Evolutionary conservation across 2,797 vertebrate genomes (phyloP), one percentile per base, ranked within the genome.

Genomic region (Alauda arvensis): DNA sequence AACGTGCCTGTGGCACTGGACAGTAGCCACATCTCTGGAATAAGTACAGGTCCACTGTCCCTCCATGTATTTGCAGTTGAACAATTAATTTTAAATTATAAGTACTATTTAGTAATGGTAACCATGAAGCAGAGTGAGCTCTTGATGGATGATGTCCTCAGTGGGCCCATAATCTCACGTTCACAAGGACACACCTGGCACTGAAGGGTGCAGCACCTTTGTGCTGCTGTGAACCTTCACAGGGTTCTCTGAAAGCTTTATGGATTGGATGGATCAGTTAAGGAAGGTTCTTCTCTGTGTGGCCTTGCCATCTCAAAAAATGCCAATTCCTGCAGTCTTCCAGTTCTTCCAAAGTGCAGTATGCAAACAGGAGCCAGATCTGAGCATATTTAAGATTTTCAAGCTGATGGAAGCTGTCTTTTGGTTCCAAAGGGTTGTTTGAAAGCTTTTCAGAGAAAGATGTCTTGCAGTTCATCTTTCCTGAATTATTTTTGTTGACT

Each of bases 101-200:
- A 79, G 13, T 74, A 9, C 24, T 55, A 1, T 34, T 77, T 69
- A 75, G 55, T 46, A 39, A 40, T 46, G 33, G 26, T 48, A 65
- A 39, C 39, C 5, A 3, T 34, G 66, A 74, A 79, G 39, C 18
- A 31, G 53, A 67, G 25, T 0, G 0, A 29, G 4, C 48, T 65
- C 6, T 56, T 28, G 19, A 28, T 0, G 8, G 56, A 1, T 49
- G 29, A 8, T 5, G 2, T 63, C 39, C 12, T 76, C n/a, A 24
- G 29, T 23, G 43, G 59, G 43, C 53, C 40, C 5, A 0, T 80
- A 45, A 53, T 28, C 14, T 52, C 20, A 3, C 13, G 19, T 45
- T 51, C 69, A 31, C 31, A 52, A 34, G 29, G 43, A 31, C 26
- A 20, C 8, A 4, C 8, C 66, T 69, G 11, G 16, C n/a, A 21